These are phyloP conservation scores for Allygus modestus DNA, from an alignment of 2,888 invertebrate genomes.

Conservation along the genomic window DNA sequence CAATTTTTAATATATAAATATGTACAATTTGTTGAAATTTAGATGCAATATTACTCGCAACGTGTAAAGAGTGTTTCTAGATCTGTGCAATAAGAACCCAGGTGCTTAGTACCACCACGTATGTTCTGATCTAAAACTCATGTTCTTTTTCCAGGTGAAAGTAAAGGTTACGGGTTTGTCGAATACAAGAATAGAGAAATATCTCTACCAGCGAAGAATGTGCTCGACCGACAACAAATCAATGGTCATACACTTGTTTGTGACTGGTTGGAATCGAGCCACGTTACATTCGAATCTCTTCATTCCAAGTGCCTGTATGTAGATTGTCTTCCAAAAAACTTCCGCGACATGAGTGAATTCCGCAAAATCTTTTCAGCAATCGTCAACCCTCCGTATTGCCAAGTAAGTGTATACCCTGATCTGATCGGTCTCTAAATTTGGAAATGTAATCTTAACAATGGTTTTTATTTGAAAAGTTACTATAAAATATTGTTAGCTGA, in stretches of 20 bases:
- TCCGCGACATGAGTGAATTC: slow-evolving; percentile 76
- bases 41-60: too few species aligned
- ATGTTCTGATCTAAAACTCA: too few species aligned
- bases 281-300: slow-evolving; percentile 75
- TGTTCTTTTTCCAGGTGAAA: slow-evolving; percentile 73
- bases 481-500: too few species aligned
- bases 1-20: too few species aligned
- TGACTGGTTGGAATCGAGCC: slow-evolving; percentile 76
- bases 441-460: too few species aligned
- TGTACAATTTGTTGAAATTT: too few species aligned
- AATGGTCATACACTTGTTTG: slow-evolving; percentile 74
- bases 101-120: too few species aligned
- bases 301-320: slow-evolving; percentile 77
- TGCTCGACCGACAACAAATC: slow-evolving; percentile 74
- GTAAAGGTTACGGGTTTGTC: slow-evolving; percentile 78
- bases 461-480: too few species aligned
- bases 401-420: slow-evolving; percentile 73
- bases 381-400: slow-evolving; percentile 77
- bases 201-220: slow-evolving; percentile 75
- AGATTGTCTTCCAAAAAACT: slow-evolving; percentile 76
- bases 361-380: slow-evolving; percentile 75
- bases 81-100: too few species aligned
- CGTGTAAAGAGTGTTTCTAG: too few species aligned
- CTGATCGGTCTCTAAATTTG: too few species aligned
- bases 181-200: slow-evolving; percentile 76